A percentile compares a stretch with the other conserved stretches of the same genome.
Evolutionary conservation across 2,888 invertebrate species (phyloP).

Genomic region (Troides aeacus): DNA sequence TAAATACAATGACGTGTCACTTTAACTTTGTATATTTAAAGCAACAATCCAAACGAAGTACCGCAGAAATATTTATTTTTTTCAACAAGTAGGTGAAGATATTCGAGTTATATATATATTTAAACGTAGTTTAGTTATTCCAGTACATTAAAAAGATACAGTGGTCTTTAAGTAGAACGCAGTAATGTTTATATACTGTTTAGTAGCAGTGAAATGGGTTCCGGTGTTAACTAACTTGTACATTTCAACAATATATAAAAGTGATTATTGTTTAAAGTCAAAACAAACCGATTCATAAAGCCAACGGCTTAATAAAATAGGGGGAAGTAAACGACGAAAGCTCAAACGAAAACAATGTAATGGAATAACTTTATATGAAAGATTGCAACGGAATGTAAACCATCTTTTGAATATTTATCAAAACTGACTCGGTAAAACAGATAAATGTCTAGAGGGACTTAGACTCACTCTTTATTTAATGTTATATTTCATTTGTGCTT

Average conservation of each 20-base stretch:
- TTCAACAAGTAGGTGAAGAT: too few species aligned
- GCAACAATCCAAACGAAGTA: too few species aligned
- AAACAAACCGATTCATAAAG: conserved; percentile 45
- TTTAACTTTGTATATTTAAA: too few species aligned
- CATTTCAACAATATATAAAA: conserved; percentile 39
- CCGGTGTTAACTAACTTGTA: not conserved
- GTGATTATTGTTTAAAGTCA: not conserved
- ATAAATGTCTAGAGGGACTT: conserved; percentile 15
- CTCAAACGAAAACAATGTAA: conserved; percentile 61
- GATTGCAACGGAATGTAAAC: conserved; percentile 52
- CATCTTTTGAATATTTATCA: conserved; percentile 51
- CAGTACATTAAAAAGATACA: too few species aligned
- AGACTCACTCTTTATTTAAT: not conserved
- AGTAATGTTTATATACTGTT: too few species aligned
- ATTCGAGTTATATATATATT: too few species aligned
- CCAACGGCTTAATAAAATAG: conserved; percentile 59
- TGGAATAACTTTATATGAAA: conserved; percentile 52
- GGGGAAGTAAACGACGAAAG: conserved; percentile 68
- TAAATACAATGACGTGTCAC: too few species aligned
- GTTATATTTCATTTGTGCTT: not conserved
- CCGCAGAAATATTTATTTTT: too few species aligned
- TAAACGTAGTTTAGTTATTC: too few species aligned
- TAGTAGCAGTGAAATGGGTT: too few species aligned
- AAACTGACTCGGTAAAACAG: conserved; percentile 47
- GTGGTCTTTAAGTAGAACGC: too few species aligned